phyloP scores from a whole-genome alignment of 2,888 invertebrate genomes.

The Xiphydria camelus region DNA sequence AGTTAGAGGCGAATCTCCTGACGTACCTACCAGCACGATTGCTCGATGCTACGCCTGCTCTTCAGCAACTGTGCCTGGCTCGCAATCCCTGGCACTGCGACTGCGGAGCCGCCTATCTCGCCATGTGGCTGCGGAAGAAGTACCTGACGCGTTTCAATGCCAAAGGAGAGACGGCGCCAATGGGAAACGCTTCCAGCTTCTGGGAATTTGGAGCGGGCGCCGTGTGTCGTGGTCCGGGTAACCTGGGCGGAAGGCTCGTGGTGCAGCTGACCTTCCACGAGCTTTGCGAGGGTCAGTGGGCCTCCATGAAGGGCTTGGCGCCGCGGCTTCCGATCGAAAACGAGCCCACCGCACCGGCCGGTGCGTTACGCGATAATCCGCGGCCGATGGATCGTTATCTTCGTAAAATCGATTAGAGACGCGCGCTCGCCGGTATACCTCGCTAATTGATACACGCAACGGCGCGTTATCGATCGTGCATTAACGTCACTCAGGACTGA shows the following conservation, averaged over 20 bases:
- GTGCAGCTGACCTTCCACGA: constrained; percentile 73
- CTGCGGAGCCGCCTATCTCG: constrained; percentile 73
- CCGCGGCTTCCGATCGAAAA: constrained; percentile 68
- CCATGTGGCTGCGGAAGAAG: constrained; percentile 61
- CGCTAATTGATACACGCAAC: too few species aligned
- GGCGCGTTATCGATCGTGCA: too few species aligned
- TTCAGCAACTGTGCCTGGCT: constrained; percentile 71
- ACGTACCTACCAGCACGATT: constrained; percentile 70
- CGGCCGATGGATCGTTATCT: too few species aligned
- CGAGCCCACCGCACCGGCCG: too few species aligned
- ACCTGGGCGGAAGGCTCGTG: constrained; percentile 70
- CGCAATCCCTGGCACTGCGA: constrained; percentile 84
- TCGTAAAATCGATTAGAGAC: too few species aligned
- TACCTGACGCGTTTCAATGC: constrained; percentile 19
- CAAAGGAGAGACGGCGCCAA: background rate
- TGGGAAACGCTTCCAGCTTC: constrained; percentile 23
- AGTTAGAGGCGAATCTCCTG: constrained; percentile 75
- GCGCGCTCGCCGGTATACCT: too few species aligned
- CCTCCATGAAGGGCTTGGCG: constrained; percentile 73
- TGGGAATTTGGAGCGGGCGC: constrained; percentile 51
- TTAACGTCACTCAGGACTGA: too few species aligned
- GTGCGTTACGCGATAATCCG: too few species aligned
- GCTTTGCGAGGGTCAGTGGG: constrained; percentile 78
- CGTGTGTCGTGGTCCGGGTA: constrained; percentile 71
- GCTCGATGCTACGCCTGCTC: constrained; percentile 66